Evolutionary conservation across 2,888 invertebrate species (phyloP).

Genomic region (Furcula furcula): DNA sequence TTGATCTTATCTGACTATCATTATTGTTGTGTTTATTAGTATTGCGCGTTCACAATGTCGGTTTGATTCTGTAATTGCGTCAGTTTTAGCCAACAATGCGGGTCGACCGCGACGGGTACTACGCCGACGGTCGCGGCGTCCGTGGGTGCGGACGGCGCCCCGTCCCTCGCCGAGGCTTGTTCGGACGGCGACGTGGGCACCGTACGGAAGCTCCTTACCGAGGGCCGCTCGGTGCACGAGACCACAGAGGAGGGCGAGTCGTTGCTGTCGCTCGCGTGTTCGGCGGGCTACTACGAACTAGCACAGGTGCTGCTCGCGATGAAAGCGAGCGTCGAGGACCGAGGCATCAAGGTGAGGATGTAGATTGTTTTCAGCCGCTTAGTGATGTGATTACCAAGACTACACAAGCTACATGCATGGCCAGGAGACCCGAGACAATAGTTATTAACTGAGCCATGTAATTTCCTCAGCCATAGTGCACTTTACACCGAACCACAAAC

Average conservation of each 20-base stretch:
- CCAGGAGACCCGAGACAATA: too few relatives aligned
- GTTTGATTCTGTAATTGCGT: conserved; percentile 3
- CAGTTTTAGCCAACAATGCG: conserved; percentile 67
- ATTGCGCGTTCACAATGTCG: conserved; percentile 4
- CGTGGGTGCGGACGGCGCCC: conserved; percentile 79
- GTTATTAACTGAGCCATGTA: too few relatives aligned
- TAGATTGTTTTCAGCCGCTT: too few relatives aligned
- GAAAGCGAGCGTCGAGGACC: conserved; percentile 98
- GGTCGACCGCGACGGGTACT: conserved; percentile 67
- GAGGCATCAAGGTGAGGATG: conserved; percentile 91
- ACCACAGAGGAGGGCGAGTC: conserved; percentile 99
- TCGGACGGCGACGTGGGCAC: conserved; percentile 97
- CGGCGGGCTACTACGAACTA: conserved; percentile 98
- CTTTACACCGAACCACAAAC: too few relatives aligned
- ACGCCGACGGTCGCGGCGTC: conserved; percentile 73
- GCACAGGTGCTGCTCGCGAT: conserved; percentile 98
- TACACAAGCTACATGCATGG: too few relatives aligned
- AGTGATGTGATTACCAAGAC: too few relatives aligned
- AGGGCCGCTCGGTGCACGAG: conserved; percentile 97
- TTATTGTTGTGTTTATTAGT: background rate
- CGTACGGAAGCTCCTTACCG: conserved; percentile 94
- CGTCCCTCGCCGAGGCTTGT: conserved; percentile 95
- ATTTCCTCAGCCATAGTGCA: too few relatives aligned
- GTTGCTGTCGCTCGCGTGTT: conserved; percentile 96
- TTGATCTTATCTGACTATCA: conserved; percentile 77